A percentile compares a stretch with the other conserved stretches of the same genome.
Evolutionary conservation across 2,113 vertebrate species (phyloP).

Genomic region (Anhinga rufa): DNA sequence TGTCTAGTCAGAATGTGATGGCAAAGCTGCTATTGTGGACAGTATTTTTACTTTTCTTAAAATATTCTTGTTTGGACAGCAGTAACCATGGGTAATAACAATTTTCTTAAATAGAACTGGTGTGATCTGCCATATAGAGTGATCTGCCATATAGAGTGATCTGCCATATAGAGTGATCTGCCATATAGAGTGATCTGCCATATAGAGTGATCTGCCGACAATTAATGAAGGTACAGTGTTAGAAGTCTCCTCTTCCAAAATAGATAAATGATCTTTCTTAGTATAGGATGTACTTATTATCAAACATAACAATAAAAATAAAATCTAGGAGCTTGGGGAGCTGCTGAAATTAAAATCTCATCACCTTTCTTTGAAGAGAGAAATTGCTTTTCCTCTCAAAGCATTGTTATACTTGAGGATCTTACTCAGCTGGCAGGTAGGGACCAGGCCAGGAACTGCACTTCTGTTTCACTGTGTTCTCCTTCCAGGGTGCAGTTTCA

Average conservation of each 20-base stretch:
- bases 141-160: not conserved
- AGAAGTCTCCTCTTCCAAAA: not conserved
- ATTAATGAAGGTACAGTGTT: not conserved
- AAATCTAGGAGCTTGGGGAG: not conserved
- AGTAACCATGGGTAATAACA: not conserved
- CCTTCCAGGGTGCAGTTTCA: not conserved
- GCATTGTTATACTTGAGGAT: not conserved
- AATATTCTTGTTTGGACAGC: not conserved
- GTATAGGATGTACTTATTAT: not conserved
- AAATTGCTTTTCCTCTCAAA: not conserved
- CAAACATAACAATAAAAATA: not conserved
- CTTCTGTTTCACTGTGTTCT: not conserved
- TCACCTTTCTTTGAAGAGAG: not conserved
- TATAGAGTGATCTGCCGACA: not conserved
- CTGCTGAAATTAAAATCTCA: not conserved
- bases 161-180: not conserved
- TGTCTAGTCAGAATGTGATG: not conserved
- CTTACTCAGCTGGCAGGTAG: not conserved
- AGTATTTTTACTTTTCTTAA: not conserved
- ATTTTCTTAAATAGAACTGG: not conserved
- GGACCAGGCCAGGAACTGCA: not conserved
- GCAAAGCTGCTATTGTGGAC: not conserved
- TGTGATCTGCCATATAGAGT: not conserved
- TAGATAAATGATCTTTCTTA: not conserved
- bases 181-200: not conserved